Base-by-base conservation (phyloP, 2,888 invertebrate genomes). In the Galerucella pusilla region DNA sequence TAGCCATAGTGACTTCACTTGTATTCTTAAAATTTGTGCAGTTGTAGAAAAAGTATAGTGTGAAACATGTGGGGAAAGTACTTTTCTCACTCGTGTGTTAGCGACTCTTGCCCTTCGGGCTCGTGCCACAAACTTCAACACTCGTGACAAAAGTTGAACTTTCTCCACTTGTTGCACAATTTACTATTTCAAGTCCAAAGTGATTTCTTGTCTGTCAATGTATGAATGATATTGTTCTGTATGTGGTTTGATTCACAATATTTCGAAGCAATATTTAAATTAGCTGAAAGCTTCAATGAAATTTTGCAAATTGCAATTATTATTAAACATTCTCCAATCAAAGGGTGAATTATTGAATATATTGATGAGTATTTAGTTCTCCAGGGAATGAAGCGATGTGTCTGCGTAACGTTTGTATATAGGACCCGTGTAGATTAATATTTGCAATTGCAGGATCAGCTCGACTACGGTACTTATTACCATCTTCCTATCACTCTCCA, bases 221-320 rank as follows among this genome's bases (percentile, higher is more conserved):
- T 20, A 20, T 6, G 2, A 57, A 57, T 16, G 0, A 20, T 20
- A 57, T 20, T 20, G 4, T 49, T 49, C 1, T 4, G 12, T 49
- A 46, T 11, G 14, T 20, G 10, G 16, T 20, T 16, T 9, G 49
- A 57, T 54, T 66, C 35, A 61, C 65, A 70, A 12, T 61, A 49
- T 74, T 74, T 70, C 70, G 35, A 61, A 60, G 52, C 70, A 52
- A 65, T 61, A 60, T 46, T 11, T 16, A 60, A 71, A 71, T 64
- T 57, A 64, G 71, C 68, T 45, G 68, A 68, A 75, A 71, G 52
- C 25, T 35, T 75, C 60, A 76, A 73, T 67, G 70, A 73, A 54
- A 70, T 70, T 68, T 70, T 73, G 67, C 73, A 70, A 75, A 70
- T 52, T 71, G 76, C 71, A 71, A 71, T 76, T 73, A 71, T 76